Conservation (phyloP, 2,888 invertebrate genomes). For the Escarpia spicata region DNA sequence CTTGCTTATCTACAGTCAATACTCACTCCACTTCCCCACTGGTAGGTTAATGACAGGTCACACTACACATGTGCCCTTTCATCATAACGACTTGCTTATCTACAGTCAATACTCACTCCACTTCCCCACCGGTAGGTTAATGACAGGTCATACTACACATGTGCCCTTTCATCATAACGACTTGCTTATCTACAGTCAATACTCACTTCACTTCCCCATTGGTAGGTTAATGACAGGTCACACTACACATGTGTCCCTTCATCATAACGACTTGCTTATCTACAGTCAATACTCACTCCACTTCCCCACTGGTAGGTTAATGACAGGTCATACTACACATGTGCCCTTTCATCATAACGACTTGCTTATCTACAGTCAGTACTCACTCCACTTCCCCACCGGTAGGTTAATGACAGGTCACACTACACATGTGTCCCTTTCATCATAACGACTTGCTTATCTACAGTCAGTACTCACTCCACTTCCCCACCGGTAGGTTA, state of each 20-base stretch:
- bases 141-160: neutral
- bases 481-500: constrained; percentile 21
- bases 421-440: neutral
- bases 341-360: neutral
- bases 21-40: neutral
- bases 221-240: constrained; percentile 18
- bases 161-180: neutral
- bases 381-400: neutral
- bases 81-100: neutral
- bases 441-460: neutral
- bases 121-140: constrained; percentile 22
- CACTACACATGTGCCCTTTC: neutral
- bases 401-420: constrained; percentile 18
- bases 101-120: neutral
- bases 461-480: neutral
- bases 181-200: too few relatives aligned
- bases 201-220: neutral
- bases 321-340: neutral
- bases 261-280: neutral
- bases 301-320: constrained; percentile 22
- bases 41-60: constrained; percentile 18
- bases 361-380: too few relatives aligned
- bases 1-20: too few relatives aligned
- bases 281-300: neutral
- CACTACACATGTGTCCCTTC: neutral